Evolutionary conservation across 2,888 invertebrate species (phyloP), one percentile per base, ranked within the genome.

Genomic region (Melinopterus prodromus): DNA sequence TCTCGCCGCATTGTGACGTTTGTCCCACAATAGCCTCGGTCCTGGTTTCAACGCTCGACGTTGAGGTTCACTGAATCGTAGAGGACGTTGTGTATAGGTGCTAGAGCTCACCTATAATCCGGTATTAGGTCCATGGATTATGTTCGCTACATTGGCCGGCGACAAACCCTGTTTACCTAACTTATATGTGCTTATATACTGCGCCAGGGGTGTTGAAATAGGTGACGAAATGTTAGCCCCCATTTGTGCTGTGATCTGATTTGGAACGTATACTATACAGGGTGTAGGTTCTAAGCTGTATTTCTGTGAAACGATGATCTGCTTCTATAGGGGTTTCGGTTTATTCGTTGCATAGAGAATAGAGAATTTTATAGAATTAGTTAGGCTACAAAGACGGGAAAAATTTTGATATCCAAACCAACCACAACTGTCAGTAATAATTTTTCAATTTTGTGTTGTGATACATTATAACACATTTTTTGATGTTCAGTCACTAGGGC

Each of bases 81-180:
- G 53, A 53, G 53, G 53, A 12, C 12, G 9, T 53, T 53, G 53
- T 53, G 53, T 53, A 53, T 53, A 53, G 53, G 53, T 53, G 53
- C 53, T 53, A 53, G 53, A 53, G 7, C 53, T 53, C 53, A 53
- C 53, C 53, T 53, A 53, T 53, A 53, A 53, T 53, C 53, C 53
- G 53, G 53, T 12, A 53, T 53, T 53, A 53, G 53, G 53, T 12
- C 53, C 53, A 53, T 53, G 86, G 88, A 87, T 88, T 89, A 88
- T 83, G 83, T 82, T 86, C 88, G 86, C 86, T 84, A 86, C 88
- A 87, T 87, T 87, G 87, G 86, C 86, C 85, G 83, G 83, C 84
- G 84, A 89, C 87, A 89, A 89, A 88, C 86, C 87, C 81, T 89
- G 89, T 89, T 89, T 88, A 88, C 88, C 87, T 88, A 88, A 88